Conservation (phyloP, 2,797 vertebrate genomes). For the Tauraco hartlaubi region DNA sequence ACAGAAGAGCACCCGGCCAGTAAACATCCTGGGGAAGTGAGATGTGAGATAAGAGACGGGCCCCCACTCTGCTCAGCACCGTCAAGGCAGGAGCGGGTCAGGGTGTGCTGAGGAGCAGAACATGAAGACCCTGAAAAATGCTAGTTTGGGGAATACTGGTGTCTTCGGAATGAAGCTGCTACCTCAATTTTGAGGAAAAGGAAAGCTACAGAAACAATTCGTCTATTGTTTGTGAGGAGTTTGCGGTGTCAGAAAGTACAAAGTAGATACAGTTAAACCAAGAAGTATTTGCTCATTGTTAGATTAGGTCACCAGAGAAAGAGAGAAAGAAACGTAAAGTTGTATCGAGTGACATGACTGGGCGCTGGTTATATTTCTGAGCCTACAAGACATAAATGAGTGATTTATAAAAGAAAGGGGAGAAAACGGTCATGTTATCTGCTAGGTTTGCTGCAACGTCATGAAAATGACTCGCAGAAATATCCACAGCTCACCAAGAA, state of each 20-base stretch:
- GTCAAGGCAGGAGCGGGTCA: not conserved
- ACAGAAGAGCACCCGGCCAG: accelerated
- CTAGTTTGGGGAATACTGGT: not conserved
- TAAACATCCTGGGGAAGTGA: accelerated
- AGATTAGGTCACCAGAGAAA: not conserved
- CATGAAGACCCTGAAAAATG: not conserved
- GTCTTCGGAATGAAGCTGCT: not conserved
- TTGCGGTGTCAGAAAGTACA: not conserved
- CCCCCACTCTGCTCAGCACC: not conserved
- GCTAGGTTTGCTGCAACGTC: constrained; percentile 12
- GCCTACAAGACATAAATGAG: not conserved
- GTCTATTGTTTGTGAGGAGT: not conserved
- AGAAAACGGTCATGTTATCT: constrained; percentile 8
- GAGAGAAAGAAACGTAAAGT: not conserved
- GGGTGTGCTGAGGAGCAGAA: not conserved
- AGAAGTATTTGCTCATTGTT: not conserved
- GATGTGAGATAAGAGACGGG: accelerated
- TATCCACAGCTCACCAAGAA: not conserved
- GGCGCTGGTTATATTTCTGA: not conserved
- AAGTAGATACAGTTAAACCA: not conserved
- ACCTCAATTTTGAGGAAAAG: not conserved
- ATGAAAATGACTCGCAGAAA: not conserved
- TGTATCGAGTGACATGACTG: not conserved
- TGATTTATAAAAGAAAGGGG: not conserved
- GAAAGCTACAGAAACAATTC: not conserved